These are phyloP conservation scores for Meghimatium bilineatum DNA, from an alignment of 2,888 invertebrate species.

Conservation along the genomic window DNA sequence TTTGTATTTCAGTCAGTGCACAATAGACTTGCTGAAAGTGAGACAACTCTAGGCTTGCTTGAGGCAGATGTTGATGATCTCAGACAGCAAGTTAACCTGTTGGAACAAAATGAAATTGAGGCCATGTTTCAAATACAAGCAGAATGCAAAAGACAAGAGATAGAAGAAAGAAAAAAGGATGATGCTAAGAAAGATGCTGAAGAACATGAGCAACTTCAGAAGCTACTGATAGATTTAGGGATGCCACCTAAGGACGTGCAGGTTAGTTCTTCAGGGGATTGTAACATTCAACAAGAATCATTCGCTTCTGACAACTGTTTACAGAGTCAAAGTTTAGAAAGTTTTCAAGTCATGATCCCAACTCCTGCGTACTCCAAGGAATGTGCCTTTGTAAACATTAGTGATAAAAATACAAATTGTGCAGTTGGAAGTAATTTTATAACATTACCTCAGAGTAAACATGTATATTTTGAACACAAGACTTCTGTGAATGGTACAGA, in stretches of 20 bases:
- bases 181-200: conserved; percentile 16
- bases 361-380: background rate
- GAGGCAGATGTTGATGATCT: conserved; percentile 47
- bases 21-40: conserved; percentile 43
- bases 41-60: conserved; percentile 29
- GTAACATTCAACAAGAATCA: conserved; percentile 9
- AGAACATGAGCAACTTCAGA: conserved; percentile 33
- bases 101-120: conserved; percentile 33
- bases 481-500: background rate
- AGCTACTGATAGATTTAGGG: conserved; percentile 43
- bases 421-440: background rate
- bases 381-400: background rate
- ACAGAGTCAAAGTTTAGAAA: background rate
- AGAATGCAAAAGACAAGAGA: conserved; percentile 21
- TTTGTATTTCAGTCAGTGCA: conserved; percentile 43
- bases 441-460: background rate
- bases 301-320: background rate
- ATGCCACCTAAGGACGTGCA: conserved; percentile 18
- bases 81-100: conserved; percentile 7
- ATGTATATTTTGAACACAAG: background rate
- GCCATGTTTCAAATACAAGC: conserved; percentile 21
- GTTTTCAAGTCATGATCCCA: background rate
- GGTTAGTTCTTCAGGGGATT: background rate
- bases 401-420: background rate
- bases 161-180: background rate